These are phyloP conservation scores for Hesperia comma DNA, from an alignment of 2,888 invertebrate genomes.

Conservation along the genomic window DNA sequence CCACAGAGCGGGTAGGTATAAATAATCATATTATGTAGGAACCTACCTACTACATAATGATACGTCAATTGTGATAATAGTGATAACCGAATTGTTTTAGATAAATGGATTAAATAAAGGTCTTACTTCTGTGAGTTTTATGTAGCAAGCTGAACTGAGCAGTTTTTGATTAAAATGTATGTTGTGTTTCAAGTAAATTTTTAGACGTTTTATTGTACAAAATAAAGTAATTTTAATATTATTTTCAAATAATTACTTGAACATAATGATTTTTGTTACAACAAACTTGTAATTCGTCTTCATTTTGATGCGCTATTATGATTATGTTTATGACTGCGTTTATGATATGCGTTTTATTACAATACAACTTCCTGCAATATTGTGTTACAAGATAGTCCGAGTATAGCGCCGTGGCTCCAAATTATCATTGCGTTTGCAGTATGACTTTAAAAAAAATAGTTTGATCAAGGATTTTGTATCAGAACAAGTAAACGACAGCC, in stretches of 20 bases:
- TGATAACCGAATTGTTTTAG: constrained; percentile 13
- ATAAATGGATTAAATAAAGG: constrained; percentile 17
- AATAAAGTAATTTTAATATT: too few relatives aligned
- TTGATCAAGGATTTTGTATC: too few relatives aligned
- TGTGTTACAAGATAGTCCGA: neutral
- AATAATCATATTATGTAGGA: neutral
- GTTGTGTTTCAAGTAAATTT: too few relatives aligned
- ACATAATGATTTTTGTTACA: too few relatives aligned
- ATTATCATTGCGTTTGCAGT: neutral
- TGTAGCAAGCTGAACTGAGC: too few relatives aligned
- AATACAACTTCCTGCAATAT: constrained; percentile 17
- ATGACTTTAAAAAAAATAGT: neutral
- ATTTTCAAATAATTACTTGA: too few relatives aligned
- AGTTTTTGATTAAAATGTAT: too few relatives aligned
- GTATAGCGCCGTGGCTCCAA: neutral
- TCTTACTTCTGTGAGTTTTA: too few relatives aligned
- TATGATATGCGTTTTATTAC: constrained; percentile 15
- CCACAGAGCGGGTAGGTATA: constrained; percentile 7
- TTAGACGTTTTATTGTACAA: too few relatives aligned
- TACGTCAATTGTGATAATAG: neutral
- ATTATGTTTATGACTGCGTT: neutral
- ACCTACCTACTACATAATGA: too few relatives aligned
- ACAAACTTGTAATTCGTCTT: constrained; percentile 1
- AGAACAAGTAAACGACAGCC: neutral
- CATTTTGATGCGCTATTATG: neutral